These are phyloP conservation scores for Pristionchus japonicus DNA, from an alignment of 2,888 invertebrate species.

Conservation along the genomic window DNA sequence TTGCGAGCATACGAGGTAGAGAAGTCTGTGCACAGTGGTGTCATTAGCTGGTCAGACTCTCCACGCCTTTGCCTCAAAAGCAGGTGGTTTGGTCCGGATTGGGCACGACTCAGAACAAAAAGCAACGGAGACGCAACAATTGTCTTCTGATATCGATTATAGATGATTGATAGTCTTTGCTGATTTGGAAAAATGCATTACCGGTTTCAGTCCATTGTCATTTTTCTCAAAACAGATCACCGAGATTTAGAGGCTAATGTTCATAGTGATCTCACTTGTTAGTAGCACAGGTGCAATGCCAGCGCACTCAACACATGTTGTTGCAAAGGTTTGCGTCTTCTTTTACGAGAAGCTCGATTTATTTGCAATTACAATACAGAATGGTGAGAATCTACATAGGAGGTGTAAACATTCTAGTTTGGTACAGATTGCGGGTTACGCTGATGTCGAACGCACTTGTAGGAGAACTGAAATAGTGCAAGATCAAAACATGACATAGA, in stretches of 20 bases:
- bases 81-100: too few relatives aligned
- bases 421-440: neutral
- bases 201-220: too few relatives aligned
- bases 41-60: neutral
- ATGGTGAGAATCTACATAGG: neutral
- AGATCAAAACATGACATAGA: neutral
- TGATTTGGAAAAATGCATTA: too few relatives aligned
- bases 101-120: too few relatives aligned
- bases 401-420: neutral
- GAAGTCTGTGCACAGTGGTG: neutral
- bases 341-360: neutral
- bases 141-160: too few relatives aligned
- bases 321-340: neutral
- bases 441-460: neutral
- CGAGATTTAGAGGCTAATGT: neutral
- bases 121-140: too few relatives aligned
- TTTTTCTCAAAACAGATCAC: too few relatives aligned
- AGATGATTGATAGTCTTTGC: too few relatives aligned
- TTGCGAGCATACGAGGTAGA: neutral
- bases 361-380: neutral
- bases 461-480: neutral
- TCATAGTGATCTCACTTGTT: neutral
- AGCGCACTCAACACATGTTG: neutral
- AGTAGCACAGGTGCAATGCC: neutral
- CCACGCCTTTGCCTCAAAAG: neutral